Evolutionary conservation across 1,140 invertebrate species (phyloP).

Genomic region (Piezodorus guildinii): DNA sequence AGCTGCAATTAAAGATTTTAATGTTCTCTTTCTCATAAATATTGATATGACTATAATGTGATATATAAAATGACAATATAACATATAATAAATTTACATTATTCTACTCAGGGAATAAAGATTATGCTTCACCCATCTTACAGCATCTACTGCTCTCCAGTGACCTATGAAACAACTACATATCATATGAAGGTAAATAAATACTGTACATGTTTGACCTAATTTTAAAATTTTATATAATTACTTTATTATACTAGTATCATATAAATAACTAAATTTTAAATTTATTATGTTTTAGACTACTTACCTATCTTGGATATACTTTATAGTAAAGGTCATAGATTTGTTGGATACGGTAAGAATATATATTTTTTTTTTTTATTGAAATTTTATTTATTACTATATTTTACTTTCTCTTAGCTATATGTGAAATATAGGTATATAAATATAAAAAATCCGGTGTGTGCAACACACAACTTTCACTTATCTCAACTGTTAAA

Average conservation of each 20-base stretch:
- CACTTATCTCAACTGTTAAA: no score
- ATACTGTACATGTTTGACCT: neutral
- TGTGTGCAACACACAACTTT: no score
- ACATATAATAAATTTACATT: no score
- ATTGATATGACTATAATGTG: no score
- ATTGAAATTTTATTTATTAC: no score
- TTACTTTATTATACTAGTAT: neutral
- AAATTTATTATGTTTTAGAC: neutral
- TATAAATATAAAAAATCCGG: no score
- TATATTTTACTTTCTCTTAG: no score
- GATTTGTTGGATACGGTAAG: slow-evolving; percentile 56
- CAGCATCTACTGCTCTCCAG: slow-evolving; percentile 67
- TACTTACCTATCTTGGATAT: slow-evolving; percentile 39
- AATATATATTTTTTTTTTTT: no score
- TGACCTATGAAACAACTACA: slow-evolving; percentile 50
- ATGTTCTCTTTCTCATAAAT: no score
- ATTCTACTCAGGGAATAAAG: neutral
- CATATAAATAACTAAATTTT: neutral
- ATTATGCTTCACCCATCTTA: slow-evolving; percentile 42
- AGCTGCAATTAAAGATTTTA: no score
- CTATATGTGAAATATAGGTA: no score
- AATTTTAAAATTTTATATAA: neutral
- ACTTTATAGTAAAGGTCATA: slow-evolving; percentile 55
- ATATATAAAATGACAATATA: no score
- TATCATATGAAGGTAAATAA: slow-evolving; percentile 16